phyloP scores from a whole-genome alignment of 2,797 vertebrate genomes.

The Mycteria americana region DNA sequence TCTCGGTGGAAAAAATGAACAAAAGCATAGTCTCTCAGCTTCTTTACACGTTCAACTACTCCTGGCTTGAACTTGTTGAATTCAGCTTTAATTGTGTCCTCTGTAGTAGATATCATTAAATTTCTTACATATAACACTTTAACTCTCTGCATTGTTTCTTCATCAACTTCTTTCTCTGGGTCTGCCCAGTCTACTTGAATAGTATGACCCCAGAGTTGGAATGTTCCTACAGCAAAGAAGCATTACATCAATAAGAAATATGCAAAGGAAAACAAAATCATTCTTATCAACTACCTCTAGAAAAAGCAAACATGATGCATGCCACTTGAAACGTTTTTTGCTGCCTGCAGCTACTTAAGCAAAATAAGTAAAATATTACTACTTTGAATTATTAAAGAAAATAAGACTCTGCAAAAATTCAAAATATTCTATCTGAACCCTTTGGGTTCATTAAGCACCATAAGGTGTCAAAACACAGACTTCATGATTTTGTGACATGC shows the following conservation, averaged over 20 bases:
- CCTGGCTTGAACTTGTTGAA: constrained; percentile 89
- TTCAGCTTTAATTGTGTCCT: constrained; percentile 87
- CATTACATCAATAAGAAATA: background rate
- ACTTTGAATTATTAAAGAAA: background rate
- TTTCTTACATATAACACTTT: constrained; percentile 89
- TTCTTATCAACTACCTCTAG: background rate
- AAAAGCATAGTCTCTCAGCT: constrained; percentile 92
- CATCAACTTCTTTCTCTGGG: constrained; percentile 90
- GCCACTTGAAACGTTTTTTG: background rate
- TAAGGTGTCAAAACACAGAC: background rate
- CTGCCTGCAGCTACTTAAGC: background rate
- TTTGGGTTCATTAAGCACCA: background rate
- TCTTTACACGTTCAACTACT: constrained; percentile 91
- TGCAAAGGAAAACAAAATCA: background rate
- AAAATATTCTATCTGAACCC: background rate
- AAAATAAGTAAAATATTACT: background rate
- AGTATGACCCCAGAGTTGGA: constrained; percentile 89
- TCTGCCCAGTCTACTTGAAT: constrained; percentile 96
- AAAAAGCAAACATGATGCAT: background rate
- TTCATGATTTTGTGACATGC: background rate
- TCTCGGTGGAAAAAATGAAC: constrained; percentile 89
- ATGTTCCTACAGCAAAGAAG: constrained; percentile 80
- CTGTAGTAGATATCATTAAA: constrained; percentile 88
- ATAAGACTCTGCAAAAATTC: background rate
- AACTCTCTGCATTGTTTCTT: constrained; percentile 92